Evolutionary conservation across 2,888 invertebrate genomes (phyloP).

Genomic region (Apamea anceps): DNA sequence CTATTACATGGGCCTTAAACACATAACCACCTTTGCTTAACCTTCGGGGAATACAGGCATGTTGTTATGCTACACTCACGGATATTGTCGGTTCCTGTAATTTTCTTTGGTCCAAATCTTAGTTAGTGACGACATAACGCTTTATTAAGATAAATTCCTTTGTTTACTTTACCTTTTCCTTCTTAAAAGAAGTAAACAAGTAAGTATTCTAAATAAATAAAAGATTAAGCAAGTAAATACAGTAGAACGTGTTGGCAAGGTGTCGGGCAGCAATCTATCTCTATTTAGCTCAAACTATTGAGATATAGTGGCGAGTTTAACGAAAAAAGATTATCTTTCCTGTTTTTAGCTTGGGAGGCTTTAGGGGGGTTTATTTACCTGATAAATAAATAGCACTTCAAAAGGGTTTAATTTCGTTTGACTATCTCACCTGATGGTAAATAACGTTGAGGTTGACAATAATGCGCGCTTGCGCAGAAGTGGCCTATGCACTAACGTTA

Average conservation of each 20-base stretch:
- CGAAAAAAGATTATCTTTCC: constrained; percentile 52
- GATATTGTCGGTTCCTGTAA: not conserved
- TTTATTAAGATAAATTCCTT: not conserved
- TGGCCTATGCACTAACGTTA: not conserved
- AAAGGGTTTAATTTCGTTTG: not conserved
- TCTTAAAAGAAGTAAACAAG: not conserved
- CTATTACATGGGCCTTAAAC: not conserved
- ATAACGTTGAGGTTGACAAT: not conserved
- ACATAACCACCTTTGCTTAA: not conserved
- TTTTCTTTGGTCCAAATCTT: not conserved
- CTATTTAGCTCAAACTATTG: constrained; percentile 59
- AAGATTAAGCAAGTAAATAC: constrained; percentile 24
- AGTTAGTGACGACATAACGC: no score
- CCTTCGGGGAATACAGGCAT: not conserved
- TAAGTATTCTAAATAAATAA: constrained; percentile 36
- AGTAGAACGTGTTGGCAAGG: constrained; percentile 32
- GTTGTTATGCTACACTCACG: not conserved
- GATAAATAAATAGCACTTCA: not conserved
- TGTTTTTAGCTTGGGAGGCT: constrained; percentile 9
- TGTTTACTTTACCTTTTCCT: constrained; percentile 12
- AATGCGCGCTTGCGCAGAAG: not conserved
- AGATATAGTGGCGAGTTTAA: constrained; percentile 56
- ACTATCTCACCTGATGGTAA: not conserved
- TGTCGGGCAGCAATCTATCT: constrained; percentile 46
- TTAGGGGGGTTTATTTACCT: constrained; percentile 1